phyloP scores from a whole-genome alignment of 2,113 vertebrate species.

The Paramormyrops kingsleyae region DNA sequence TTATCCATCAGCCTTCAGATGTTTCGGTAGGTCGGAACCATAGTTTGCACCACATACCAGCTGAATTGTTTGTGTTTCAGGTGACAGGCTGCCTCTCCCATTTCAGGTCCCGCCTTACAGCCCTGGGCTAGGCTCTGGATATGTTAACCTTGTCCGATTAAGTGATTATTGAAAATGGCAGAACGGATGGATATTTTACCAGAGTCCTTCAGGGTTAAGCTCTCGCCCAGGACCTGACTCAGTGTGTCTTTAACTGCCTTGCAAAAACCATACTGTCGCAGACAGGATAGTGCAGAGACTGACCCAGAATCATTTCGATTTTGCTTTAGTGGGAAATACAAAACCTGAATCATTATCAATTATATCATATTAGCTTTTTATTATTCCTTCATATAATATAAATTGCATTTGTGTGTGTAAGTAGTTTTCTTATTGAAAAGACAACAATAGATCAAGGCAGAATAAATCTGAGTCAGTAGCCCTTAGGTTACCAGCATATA shows the following conservation, averaged over 20 bases:
- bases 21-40: conserved; percentile 22
- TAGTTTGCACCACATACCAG: neutral
- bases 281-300: neutral
- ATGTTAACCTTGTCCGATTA: neutral
- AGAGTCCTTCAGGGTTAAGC: neutral
- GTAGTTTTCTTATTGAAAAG: neutral
- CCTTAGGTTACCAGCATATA: neutral
- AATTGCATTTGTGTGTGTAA: neutral
- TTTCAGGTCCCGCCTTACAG: neutral
- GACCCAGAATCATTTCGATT: neutral
- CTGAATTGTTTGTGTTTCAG: neutral
- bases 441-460: neutral
- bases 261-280: neutral
- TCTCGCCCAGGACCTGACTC: neutral
- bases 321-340: neutral
- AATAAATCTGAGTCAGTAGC: neutral
- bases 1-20: conserved; percentile 1
- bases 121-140: neutral
- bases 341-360: neutral
- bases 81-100: neutral
- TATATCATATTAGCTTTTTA: neutral
- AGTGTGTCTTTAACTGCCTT: neutral
- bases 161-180: conserved; percentile 1
- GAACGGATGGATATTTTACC: neutral
- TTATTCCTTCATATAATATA: neutral